Evolutionary conservation across 2,888 invertebrate species (phyloP).

Genomic region (Harpalus rufipes): DNA sequence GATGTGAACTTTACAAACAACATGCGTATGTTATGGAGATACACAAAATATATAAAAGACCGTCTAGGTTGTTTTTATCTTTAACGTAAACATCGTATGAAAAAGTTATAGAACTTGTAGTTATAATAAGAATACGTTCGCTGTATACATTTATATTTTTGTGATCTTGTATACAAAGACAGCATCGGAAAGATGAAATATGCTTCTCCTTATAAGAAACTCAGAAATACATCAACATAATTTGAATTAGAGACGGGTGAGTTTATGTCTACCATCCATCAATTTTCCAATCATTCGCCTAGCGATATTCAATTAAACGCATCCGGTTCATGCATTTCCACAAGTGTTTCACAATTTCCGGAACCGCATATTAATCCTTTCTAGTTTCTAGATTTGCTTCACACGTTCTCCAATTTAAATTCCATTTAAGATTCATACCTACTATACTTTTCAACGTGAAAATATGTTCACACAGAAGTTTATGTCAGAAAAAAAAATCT

Average conservation of each 20-base stretch:
- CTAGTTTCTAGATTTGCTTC: constrained; percentile 21
- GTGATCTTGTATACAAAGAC: neutral
- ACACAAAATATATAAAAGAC: too few species aligned
- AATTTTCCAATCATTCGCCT: constrained; percentile 40
- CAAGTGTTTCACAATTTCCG: constrained; percentile 23
- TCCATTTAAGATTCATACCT: constrained; percentile 14
- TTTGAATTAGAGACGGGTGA: constrained; percentile 27
- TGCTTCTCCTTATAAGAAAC: neutral
- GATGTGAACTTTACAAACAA: too few species aligned
- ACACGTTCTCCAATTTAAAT: constrained; percentile 8
- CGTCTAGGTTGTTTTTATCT: too few species aligned
- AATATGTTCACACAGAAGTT: constrained; percentile 14
- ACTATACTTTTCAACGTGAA: constrained; percentile 14
- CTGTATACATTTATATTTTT: neutral
- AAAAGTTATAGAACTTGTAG: too few species aligned
- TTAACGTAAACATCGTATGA: too few species aligned
- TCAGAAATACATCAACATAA: constrained; percentile 30
- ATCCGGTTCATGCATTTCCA: constrained; percentile 41
- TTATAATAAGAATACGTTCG: neutral
- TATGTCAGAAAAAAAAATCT: constrained; percentile 1
- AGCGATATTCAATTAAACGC: constrained; percentile 41
- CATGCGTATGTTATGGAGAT: too few species aligned
- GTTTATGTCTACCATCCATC: constrained; percentile 10
- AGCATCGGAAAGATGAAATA: neutral
- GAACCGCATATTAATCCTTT: constrained; percentile 16